phyloP scores from a whole-genome alignment of 1,140 invertebrate genomes.

The Triops longicaudatus region DNA sequence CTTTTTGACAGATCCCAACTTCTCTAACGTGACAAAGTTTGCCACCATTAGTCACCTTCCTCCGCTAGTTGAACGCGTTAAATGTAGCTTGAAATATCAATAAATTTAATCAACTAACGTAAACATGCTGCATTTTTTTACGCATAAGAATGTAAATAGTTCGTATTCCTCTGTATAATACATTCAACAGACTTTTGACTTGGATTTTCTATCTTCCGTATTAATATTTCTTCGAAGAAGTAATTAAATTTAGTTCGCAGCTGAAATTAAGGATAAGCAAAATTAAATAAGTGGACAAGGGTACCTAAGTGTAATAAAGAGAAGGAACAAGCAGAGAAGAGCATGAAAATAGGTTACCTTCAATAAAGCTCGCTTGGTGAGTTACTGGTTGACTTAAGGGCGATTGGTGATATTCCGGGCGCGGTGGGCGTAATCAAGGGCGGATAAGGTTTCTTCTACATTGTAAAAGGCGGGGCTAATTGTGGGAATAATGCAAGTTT shows the following conservation, averaged over 20 bases:
- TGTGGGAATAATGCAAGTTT: conserved; percentile 93
- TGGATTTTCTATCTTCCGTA: too few species aligned
- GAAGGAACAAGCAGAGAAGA: background rate
- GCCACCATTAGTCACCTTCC: background rate
- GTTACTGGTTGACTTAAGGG: conserved; percentile 88
- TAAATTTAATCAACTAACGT: too few species aligned
- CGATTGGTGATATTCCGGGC: conserved; percentile 94
- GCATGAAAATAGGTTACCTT: conserved; percentile 42
- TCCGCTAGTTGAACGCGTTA: background rate
- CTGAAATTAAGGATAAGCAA: background rate
- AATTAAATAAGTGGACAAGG: background rate
- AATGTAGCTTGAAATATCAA: too few species aligned
- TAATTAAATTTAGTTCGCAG: too few species aligned
- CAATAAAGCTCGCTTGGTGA: conserved; percentile 76
- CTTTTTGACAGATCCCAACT: background rate
- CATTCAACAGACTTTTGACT: too few species aligned
- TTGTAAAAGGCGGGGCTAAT: conserved; percentile 81
- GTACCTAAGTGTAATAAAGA: background rate
- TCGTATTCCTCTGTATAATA: too few species aligned
- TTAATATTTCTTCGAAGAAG: too few species aligned
- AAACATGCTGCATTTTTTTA: too few species aligned
- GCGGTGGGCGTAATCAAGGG: conserved; percentile 87
- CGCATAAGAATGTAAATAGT: too few species aligned
- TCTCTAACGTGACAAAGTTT: background rate
- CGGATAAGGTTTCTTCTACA: conserved; percentile 87